Base-by-base conservation (phyloP, 1,140 invertebrate genomes). In the Laupala kohalensis region DNA sequence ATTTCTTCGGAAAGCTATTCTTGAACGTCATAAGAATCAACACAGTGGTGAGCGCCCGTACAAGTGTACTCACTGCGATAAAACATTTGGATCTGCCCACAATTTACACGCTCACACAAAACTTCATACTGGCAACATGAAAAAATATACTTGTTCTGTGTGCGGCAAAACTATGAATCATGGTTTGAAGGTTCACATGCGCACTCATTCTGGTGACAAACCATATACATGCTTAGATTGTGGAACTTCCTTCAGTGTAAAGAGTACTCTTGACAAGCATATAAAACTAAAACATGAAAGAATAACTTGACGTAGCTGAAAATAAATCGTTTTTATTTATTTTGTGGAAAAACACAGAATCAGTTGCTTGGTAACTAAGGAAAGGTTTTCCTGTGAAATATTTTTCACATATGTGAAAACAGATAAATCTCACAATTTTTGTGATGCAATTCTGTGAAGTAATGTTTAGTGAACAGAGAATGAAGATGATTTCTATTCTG, bases 61-160 rank as follows among this genome's bases (percentile, higher is more conserved):
- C 72, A 73, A 76, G 6, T 84, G 83, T 76, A 75, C 78, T 67
- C 79, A 85, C 29, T 89, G 88, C 75, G 81, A 83, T 23, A 86
- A 88, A 74, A 80, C 83, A 4, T 89, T 89, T 74, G 71, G 74
- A 37, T 75, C 79, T 29, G 75, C 75, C n/a, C 76, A 77, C 6
- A 80, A 78, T 63, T 75, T 82, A 53, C 64, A 73, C 23, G 62
- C 72, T 6, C 72, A 73, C 26, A 37, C n/a, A 5, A 73, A 73
- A 29, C 63, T 69, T 69, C 72, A 73, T 62, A 28, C 27, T 28
- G 72, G 72, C 24, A 73, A 28, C 3, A 30, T 73, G 25, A 73
- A 73, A 26, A 28, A 63, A 25, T 65, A 66, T 25, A 69, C 68
- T 13, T 73, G 72, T 66, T 29, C 53, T 28, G 53, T 73, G 3